These are phyloP conservation scores for Folsomia candida DNA, from an alignment of 2,888 invertebrate genomes.

Conservation along the genomic window DNA sequence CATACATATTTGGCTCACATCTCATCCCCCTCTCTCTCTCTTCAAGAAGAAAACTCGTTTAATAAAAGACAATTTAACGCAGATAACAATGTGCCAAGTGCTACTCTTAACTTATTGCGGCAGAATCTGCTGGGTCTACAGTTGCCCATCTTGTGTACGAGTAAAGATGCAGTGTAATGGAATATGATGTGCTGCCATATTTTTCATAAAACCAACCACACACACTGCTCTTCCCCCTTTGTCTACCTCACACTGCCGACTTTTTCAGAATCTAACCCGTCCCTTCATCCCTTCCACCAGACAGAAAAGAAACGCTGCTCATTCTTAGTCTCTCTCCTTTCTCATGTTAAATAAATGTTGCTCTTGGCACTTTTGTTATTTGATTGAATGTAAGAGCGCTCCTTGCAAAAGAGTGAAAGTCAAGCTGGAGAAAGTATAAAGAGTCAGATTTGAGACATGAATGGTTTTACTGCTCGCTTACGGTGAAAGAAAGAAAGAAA, in stretches of 20 bases:
- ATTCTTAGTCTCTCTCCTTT: too few relatives aligned
- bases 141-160: not conserved
- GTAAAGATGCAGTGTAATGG: not conserved
- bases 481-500: too few relatives aligned
- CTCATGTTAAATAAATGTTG: not conserved
- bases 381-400: too few relatives aligned
- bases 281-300: too few relatives aligned
- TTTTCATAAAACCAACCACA: not conserved
- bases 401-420: not conserved
- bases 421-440: not conserved
- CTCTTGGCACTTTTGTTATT: not conserved
- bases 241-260: too few relatives aligned
- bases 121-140: not conserved
- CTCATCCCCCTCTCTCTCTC: not conserved
- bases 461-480: too few relatives aligned
- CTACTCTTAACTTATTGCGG: too few relatives aligned
- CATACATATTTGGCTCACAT: not conserved
- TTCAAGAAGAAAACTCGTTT: not conserved
- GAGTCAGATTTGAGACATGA: too few relatives aligned
- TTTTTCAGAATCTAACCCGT: too few relatives aligned
- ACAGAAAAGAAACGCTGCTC: too few relatives aligned
- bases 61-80: slow-evolving; percentile 8
- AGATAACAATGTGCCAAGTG: slow-evolving; percentile 16
- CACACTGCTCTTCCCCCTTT: not conserved
- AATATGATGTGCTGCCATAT: not conserved